Conservation (phyloP, 2,797 vertebrate species). For the Hylomyscus alleni region DNA sequence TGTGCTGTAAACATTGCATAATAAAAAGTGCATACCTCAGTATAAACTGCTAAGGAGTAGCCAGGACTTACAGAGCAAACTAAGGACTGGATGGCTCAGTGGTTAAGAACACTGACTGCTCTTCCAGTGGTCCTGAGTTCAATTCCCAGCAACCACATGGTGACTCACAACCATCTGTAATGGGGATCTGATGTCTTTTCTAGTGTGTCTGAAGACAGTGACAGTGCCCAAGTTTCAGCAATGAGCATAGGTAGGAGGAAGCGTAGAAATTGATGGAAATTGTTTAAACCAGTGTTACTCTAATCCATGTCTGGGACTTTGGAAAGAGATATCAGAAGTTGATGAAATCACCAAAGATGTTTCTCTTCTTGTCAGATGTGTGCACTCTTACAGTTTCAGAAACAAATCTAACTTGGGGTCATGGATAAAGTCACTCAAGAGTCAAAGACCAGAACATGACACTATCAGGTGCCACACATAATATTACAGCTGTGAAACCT, state of each 20-base stretch:
- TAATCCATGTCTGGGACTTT: background rate
- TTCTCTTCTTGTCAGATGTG: background rate
- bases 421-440: background rate
- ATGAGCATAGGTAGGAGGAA: background rate
- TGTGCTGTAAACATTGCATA: background rate
- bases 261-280: background rate
- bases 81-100: background rate
- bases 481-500: background rate
- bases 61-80: background rate
- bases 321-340: background rate
- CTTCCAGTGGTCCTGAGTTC: no score
- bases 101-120: no score
- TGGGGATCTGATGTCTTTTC: no score
- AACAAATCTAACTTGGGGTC: background rate
- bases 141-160: no score
- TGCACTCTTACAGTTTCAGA: background rate
- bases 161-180: no score
- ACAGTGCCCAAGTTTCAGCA: background rate
- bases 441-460: conserved; percentile 21
- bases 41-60: background rate
- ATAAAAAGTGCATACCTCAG: background rate
- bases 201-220: no score
- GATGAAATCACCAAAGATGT: background rate
- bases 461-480: background rate
- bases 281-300: background rate